Conservation (phyloP, 2,113 vertebrate genomes). For the Turdus rufiventris region DNA sequence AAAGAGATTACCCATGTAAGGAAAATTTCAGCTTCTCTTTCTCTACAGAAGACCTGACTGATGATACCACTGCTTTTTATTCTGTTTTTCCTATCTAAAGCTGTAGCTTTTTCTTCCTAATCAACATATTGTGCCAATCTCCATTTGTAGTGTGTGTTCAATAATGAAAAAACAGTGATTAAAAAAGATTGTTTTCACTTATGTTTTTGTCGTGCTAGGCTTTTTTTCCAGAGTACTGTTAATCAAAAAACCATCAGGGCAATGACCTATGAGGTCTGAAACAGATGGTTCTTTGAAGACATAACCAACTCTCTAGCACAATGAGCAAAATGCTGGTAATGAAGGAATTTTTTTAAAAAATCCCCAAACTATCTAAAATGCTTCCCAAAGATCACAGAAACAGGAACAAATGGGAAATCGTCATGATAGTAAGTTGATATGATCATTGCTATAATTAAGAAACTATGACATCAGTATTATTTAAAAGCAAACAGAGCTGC, state of each 20-base stretch:
- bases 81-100: background rate
- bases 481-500: background rate
- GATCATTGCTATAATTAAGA: background rate
- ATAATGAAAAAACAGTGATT: background rate
- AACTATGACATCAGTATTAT: background rate
- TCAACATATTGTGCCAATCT: background rate
- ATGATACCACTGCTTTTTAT: background rate
- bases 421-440: background rate
- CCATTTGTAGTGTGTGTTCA: background rate
- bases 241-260: background rate
- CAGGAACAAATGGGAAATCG: background rate
- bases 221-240: background rate
- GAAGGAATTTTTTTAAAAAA: background rate
- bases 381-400: background rate
- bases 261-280: background rate
- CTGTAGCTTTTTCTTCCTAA: background rate
- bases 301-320: background rate
- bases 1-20: rapidly evolving
- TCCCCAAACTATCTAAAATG: background rate
- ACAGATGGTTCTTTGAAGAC: background rate
- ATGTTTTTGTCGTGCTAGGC: background rate
- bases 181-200: background rate
- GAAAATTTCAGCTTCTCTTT: background rate
- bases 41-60: background rate
- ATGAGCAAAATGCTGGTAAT: background rate